These are phyloP conservation scores for Grammomys surdaster DNA, from an alignment of 2,113 vertebrate species.

Conservation along the genomic window DNA sequence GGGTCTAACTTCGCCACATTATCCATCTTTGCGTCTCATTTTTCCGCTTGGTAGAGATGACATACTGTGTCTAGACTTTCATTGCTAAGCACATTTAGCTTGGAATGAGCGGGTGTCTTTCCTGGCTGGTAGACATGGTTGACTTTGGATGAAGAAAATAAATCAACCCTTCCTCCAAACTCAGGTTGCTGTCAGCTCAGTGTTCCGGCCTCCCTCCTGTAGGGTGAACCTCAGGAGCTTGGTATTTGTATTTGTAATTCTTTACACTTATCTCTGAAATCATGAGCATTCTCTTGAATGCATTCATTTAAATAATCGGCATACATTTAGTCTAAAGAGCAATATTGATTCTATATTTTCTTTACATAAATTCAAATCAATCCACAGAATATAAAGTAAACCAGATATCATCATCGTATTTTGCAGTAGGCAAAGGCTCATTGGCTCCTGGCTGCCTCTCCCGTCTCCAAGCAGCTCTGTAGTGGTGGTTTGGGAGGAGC, in stretches of 20 bases:
- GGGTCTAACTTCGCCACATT: conserved; percentile 2
- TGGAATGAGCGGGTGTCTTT: neutral
- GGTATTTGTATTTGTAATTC: neutral
- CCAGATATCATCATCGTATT: neutral
- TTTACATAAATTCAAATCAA: conserved; percentile 19
- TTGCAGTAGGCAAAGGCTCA: neutral
- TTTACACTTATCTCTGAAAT: neutral
- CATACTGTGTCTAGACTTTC: neutral
- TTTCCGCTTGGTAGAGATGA: conserved; percentile 7
- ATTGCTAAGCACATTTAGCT: neutral
- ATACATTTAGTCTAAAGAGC: neutral
- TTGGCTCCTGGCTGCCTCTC: neutral
- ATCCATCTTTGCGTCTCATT: conserved; percentile 19
- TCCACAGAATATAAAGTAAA: neutral
- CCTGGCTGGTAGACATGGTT: neutral
- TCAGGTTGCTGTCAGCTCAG: neutral
- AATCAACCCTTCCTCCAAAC: neutral
- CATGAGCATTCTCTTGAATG: neutral
- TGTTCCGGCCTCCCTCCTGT: neutral
- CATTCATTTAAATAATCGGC: neutral
- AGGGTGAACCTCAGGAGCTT: neutral
- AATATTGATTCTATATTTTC: neutral
- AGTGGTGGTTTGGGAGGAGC: neutral
- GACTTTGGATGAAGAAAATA: conserved; percentile 9
- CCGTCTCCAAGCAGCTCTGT: neutral